Conservation (phyloP, 1,140 invertebrate species). For the Bemisia tabaci region DNA sequence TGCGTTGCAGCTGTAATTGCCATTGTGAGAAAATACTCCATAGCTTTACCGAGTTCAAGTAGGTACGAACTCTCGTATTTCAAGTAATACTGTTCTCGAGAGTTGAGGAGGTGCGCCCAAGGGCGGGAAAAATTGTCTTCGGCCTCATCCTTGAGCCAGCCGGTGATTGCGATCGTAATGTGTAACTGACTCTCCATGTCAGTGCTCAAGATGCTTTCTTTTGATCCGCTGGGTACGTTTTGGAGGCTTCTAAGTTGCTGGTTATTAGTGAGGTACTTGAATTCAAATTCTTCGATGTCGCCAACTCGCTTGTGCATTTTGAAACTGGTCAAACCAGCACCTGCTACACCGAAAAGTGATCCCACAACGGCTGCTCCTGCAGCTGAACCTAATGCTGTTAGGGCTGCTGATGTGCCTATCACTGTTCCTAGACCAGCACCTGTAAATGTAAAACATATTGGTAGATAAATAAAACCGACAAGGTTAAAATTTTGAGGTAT, state of each 20-base stretch:
- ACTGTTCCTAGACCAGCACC: slow-evolving; percentile 43
- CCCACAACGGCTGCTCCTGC: slow-evolving; percentile 49
- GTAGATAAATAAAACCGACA: too few relatives aligned
- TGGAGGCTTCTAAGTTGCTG: background rate
- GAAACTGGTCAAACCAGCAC: slow-evolving; percentile 50
- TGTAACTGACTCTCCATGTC: slow-evolving; percentile 37
- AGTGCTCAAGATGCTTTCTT: background rate
- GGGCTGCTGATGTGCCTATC: slow-evolving; percentile 36
- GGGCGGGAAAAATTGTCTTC: slow-evolving; percentile 37
- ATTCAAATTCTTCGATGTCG: slow-evolving; percentile 54
- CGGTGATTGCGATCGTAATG: slow-evolving; percentile 50
- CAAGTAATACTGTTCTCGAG: slow-evolving; percentile 53
- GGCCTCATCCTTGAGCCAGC: slow-evolving; percentile 42
- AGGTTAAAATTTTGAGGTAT: too few relatives aligned
- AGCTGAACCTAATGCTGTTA: slow-evolving; percentile 41
- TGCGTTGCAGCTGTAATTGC: slow-evolving; percentile 52
- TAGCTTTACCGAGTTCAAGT: slow-evolving; percentile 45
- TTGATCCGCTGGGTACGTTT: background rate
- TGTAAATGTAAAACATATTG: too few relatives aligned
- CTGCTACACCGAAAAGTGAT: slow-evolving; percentile 52
- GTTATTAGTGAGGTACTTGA: slow-evolving; percentile 35
- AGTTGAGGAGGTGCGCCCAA: slow-evolving; percentile 44
- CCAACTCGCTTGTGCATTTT: slow-evolving; percentile 59
- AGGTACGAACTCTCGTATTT: slow-evolving; percentile 55
- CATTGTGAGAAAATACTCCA: slow-evolving; percentile 48